Conservation (phyloP, 2,888 invertebrate species). For the Chirona hameri region DNA sequence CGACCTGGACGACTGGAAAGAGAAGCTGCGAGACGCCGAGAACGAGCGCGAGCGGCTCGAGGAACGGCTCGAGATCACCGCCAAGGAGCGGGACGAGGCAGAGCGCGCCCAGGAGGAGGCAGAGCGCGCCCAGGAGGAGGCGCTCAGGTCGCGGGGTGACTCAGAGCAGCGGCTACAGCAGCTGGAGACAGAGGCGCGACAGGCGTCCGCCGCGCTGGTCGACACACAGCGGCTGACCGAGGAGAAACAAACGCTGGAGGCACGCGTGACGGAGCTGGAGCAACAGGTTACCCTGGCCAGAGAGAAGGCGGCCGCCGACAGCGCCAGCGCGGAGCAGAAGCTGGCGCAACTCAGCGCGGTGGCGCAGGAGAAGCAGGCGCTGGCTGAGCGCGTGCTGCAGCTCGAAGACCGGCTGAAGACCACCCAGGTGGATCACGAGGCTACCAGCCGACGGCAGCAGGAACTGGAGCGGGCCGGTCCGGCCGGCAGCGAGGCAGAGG, state of each 20-base stretch:
- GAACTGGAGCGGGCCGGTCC: neutral
- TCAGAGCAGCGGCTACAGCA: neutral
- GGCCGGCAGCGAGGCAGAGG: neutral
- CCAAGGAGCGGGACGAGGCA: neutral
- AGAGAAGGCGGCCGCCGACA: neutral
- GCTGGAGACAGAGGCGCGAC: neutral
- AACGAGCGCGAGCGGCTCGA: neutral
- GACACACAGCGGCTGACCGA: neutral
- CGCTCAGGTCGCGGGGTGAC: neutral
- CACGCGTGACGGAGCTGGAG: neutral
- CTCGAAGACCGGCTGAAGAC: conserved; percentile 38
- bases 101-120: neutral
- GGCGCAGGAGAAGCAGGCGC: conserved; percentile 41
- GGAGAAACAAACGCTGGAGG: neutral
- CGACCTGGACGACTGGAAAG: conserved; percentile 5
- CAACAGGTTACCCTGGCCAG: neutral
- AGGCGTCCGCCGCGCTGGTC: neutral
- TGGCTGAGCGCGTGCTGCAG: conserved; percentile 39
- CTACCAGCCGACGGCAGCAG: neutral
- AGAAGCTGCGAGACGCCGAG: neutral
- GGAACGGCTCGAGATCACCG: neutral
- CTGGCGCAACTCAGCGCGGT: conserved; percentile 38
- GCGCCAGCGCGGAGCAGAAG: neutral
- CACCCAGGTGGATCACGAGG: neutral
- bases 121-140: neutral